Evolutionary conservation across 2,888 invertebrate genomes (phyloP), one percentile per base, ranked within the genome.

Genomic region (Scaptomyza cyrtandrae): DNA sequence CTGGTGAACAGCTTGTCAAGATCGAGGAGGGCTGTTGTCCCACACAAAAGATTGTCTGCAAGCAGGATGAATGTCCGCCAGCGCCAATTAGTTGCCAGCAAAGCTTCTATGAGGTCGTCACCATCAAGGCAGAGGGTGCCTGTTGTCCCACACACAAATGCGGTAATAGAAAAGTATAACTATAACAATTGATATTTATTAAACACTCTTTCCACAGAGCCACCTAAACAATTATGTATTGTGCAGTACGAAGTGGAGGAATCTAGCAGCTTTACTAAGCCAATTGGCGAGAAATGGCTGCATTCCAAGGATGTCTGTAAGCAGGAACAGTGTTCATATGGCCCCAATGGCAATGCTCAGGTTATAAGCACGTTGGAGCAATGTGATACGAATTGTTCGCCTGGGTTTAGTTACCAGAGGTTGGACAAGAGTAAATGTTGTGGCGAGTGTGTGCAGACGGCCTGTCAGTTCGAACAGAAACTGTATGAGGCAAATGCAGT

Each of bases 11-110:
- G 67, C 92, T 94, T 33, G 90, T 93, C 1, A 89, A 93, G n/a
- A 93, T 95, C 71, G 92, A 92, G 1, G 93, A 93, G 19, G 96
- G 96, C 0, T 97, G 97, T 89, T 97, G 97, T 87, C 95, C 96
- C 0, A 93, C 93, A 6, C 88, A 93, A 9, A 91, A 93, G 63
- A 91, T 94, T 57, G 86, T 94, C 2, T 97, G 97, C 80, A 93
- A 94, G 29, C 92, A 92, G 0, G 93, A 94, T 10, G 91, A 91
- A 1, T 97, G 97, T 86, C 95, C 96, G 0, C 69, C 84, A n/a
- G 92, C 94, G 0, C 93, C 94, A 0, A 77, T 88, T 0, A 71
- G 66, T 10, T 92, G 92, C 48, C 56, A 75, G 13, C 93, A 94
- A 1, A 92, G 93, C 71, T 95, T 94, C 91, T 93, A 95, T 73